phyloP scores from a whole-genome alignment of 2,888 invertebrate species.

The Cabera pusaria region DNA sequence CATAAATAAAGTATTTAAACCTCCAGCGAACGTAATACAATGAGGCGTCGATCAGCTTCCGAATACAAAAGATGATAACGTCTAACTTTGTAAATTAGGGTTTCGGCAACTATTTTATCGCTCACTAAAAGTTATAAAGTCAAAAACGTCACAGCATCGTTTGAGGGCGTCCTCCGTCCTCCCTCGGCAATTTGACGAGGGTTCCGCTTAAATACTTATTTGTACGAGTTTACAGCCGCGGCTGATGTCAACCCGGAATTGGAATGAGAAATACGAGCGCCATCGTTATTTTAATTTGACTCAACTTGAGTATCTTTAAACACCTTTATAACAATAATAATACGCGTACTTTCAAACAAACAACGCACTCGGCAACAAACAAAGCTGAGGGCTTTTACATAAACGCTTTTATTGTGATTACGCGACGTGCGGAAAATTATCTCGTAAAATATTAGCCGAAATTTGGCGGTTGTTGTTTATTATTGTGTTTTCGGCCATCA shows the following conservation, averaged over 20 bases:
- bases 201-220: constrained; percentile 49
- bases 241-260: constrained; percentile 31
- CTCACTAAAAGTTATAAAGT: constrained; percentile 49
- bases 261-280: constrained; percentile 29
- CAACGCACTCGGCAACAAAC: constrained; percentile 3
- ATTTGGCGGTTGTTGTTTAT: constrained; percentile 28
- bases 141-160: constrained; percentile 46
- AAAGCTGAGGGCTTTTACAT: constrained; percentile 5
- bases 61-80: constrained; percentile 6
- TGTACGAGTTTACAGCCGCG: constrained; percentile 37
- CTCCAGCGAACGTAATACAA: too few relatives aligned
- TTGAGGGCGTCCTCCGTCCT: constrained; percentile 46
- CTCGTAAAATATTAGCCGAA: constrained; percentile 26
- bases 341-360: constrained; percentile 9
- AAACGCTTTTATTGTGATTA: constrained; percentile 14
- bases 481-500: constrained; percentile 32
- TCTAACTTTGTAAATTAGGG: constrained; percentile 11
- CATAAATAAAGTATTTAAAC: too few relatives aligned
- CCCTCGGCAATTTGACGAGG: constrained; percentile 60
- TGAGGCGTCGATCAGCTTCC: neutral
- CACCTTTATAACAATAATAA: constrained; percentile 4
- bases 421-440: constrained; percentile 22
- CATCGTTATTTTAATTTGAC: constrained; percentile 24
- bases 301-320: constrained; percentile 13
- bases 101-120: constrained; percentile 24